phyloP scores from a whole-genome alignment of 2,113 vertebrate species.

The Prunella fulvescens region DNA sequence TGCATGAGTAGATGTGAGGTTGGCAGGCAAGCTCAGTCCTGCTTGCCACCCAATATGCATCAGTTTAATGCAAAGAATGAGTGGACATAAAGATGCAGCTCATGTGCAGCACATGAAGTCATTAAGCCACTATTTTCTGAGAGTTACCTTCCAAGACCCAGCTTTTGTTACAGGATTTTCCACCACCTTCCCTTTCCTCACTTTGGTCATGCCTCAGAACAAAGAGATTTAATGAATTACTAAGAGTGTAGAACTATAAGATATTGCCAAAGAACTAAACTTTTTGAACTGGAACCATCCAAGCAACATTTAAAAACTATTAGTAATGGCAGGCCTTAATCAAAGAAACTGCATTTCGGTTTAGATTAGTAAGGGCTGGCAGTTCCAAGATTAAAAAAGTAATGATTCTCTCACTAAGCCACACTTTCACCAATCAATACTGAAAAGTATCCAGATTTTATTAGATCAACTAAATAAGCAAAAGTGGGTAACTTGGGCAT shows the following conservation, averaged over 20 bases:
- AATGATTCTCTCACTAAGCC: conserved; percentile 72
- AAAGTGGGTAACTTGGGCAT: not conserved
- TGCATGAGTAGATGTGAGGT: conserved; percentile 43
- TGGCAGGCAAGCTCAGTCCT: not conserved
- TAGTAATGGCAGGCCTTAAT: conserved; percentile 71
- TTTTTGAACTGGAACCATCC: conserved; percentile 41
- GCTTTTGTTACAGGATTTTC: not conserved
- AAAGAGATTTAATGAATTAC: conserved; percentile 4
- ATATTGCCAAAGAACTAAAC: conserved; percentile 37
- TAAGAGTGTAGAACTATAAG: not conserved
- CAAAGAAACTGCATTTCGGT: conserved; percentile 49
- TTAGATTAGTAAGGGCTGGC: conserved; percentile 65
- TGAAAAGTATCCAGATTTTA: conserved; percentile 60
- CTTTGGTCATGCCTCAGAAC: not conserved
- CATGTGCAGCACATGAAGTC: not conserved
- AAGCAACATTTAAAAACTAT: conserved; percentile 67
- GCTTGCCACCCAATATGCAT: not conserved
- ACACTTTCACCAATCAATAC: conserved; percentile 67
- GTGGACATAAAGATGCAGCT: not conserved
- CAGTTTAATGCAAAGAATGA: not conserved
- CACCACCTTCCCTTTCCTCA: not conserved
- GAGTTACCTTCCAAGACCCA: not conserved
- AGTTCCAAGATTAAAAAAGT: conserved; percentile 73
- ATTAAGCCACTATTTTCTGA: not conserved
- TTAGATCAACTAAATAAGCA: conserved; percentile 51